Percentiles rank a stretch among this genome's conserved stretches.
Conservation (phyloP, 2,888 invertebrate species). For the Pemphredon lugubris region DNA sequence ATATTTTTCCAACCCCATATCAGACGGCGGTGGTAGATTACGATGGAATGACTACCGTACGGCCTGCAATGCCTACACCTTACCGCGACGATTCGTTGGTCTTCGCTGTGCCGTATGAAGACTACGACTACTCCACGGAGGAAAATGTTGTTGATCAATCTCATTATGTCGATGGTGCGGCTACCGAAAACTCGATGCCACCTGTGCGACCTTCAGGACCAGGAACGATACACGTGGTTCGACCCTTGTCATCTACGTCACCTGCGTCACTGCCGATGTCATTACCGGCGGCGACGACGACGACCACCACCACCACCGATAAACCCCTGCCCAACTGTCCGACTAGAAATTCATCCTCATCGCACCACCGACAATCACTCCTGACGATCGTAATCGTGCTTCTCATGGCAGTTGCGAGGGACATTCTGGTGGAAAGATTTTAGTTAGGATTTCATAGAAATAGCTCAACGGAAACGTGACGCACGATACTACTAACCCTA, state of each 20-base stretch:
- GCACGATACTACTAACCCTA: constrained; percentile 1
- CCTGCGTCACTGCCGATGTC: constrained; percentile 22
- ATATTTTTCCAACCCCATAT: no score
- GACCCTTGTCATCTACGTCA: constrained; percentile 25
- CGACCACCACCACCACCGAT: constrained; percentile 42
- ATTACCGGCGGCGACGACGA: constrained; percentile 6
- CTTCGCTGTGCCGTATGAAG: no score
- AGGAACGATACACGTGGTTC: not conserved
- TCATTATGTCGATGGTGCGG: not conserved
- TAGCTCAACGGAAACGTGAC: constrained; percentile 5
- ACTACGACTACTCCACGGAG: constrained; percentile 34
- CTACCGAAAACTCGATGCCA: not conserved
- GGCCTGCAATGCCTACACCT: no score
- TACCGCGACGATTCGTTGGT: no score
- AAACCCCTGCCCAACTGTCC: constrained; percentile 50
- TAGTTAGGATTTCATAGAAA: constrained; percentile 31
- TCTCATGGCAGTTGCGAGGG: constrained; percentile 6
- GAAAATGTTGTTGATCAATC: constrained; percentile 24
- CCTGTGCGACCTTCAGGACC: not conserved
- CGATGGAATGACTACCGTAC: no score
- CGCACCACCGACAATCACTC: constrained; percentile 3
- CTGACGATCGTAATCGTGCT: constrained; percentile 9
- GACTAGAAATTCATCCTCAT: constrained; percentile 17
- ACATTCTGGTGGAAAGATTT: constrained; percentile 48
- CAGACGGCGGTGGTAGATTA: no score